Evolutionary conservation across 1,140 invertebrate species (phyloP).

Genomic region (Drosophila navojoa): DNA sequence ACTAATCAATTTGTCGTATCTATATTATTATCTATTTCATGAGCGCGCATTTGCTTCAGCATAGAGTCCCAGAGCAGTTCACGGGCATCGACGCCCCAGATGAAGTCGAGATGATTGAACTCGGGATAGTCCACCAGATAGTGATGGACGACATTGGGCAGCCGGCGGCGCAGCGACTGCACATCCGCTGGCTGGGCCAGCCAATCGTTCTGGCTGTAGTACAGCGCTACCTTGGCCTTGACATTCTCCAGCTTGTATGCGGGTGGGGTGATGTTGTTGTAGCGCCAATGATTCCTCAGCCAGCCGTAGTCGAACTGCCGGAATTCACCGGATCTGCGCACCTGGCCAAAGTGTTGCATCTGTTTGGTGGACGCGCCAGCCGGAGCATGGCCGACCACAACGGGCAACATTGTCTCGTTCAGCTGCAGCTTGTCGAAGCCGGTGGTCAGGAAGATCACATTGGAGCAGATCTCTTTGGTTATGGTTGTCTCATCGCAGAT

Average conservation of each 20-base stretch:
- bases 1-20: slow-evolving; percentile 28
- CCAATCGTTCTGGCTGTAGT: slow-evolving; percentile 88
- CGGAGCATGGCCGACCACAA: slow-evolving; percentile 90
- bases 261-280: slow-evolving; percentile 85
- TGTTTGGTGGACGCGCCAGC: slow-evolving; percentile 91
- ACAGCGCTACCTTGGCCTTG: slow-evolving; percentile 86
- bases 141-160: slow-evolving; percentile 84
- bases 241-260: slow-evolving; percentile 86
- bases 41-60: slow-evolving; percentile 77
- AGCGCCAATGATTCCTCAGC: slow-evolving; percentile 82
- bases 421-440: slow-evolving; percentile 86
- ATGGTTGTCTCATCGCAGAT: slow-evolving; percentile 84
- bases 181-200: slow-evolving; percentile 85
- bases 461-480: slow-evolving; percentile 85
- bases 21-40: slow-evolving; percentile 38
- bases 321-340: slow-evolving; percentile 84
- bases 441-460: slow-evolving; percentile 86
- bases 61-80: slow-evolving; percentile 83
- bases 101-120: slow-evolving; percentile 87
- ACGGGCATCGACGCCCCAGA: slow-evolving; percentile 85
- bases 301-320: slow-evolving; percentile 84
- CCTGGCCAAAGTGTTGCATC: slow-evolving; percentile 89
- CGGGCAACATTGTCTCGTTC: slow-evolving; percentile 87
- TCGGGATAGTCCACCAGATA: slow-evolving; percentile 81
- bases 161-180: slow-evolving; percentile 70